phyloP scores from a whole-genome alignment of 1,140 invertebrate species.

The Platyscapa corneri region DNA sequence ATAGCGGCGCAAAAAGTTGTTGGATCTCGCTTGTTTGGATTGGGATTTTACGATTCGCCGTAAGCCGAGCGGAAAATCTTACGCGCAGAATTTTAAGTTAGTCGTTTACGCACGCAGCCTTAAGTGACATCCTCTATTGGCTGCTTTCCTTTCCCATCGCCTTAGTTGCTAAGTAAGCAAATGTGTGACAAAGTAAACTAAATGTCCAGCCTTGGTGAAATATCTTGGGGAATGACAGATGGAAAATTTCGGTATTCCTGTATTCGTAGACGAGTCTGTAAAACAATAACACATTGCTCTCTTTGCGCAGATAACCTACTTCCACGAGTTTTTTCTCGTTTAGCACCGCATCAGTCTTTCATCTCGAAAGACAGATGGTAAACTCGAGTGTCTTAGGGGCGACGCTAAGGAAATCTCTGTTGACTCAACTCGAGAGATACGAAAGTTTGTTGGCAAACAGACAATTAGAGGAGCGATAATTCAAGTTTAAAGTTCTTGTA shows the following conservation, averaged over 20 bases:
- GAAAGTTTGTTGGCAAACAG: conserved; percentile 48
- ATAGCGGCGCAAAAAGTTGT: neutral
- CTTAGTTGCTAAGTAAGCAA: neutral
- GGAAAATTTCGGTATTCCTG: conserved; percentile 7
- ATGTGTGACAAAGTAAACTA: neutral
- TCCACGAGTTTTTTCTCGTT: neutral
- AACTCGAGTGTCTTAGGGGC: neutral
- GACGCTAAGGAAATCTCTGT: conserved; percentile 36
- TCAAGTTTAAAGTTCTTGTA: conserved; percentile 36
- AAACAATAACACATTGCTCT: conserved; percentile 20
- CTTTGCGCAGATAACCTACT: conserved; percentile 39
- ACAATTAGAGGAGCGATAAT: conserved; percentile 43
- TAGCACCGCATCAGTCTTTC: conserved; percentile 23
- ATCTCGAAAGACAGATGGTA: conserved; percentile 14
- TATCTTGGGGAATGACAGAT: neutral
- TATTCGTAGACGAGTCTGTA: neutral
- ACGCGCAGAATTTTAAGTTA: neutral
- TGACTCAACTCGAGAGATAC: conserved; percentile 42
- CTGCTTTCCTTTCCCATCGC: neutral
- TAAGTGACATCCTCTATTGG: neutral
- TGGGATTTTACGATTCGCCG: neutral
- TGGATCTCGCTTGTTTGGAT: neutral
- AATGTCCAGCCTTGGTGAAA: neutral
- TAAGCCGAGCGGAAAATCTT: neutral
- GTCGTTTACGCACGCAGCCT: neutral